phyloP scores from a whole-genome alignment of 2,113 vertebrate species.

The Loxodonta africana region DNA sequence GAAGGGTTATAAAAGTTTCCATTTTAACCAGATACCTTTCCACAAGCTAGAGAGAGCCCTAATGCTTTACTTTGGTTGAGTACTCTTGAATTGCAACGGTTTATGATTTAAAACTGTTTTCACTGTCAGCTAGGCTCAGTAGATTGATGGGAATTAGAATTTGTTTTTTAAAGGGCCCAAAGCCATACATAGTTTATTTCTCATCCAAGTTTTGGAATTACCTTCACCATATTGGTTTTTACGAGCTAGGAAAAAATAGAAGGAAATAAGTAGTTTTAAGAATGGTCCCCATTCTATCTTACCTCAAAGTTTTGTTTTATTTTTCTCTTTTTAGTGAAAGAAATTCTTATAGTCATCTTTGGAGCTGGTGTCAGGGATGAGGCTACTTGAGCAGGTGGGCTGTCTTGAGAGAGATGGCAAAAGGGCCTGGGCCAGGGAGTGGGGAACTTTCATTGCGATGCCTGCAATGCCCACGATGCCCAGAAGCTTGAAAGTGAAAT shows the following conservation, averaged over 20 bases:
- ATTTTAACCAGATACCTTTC: background rate
- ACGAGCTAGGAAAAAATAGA: slow-evolving; percentile 38
- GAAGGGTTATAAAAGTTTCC: background rate
- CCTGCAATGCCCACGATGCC: background rate
- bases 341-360: background rate
- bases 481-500: background rate
- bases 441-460: background rate
- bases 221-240: slow-evolving; percentile 6
- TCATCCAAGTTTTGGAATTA: slow-evolving; percentile 41
- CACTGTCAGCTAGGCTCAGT: background rate
- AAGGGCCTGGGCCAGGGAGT: background rate
- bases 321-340: background rate
- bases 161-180: slow-evolving; percentile 23
- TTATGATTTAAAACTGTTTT: slow-evolving; percentile 30
- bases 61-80: slow-evolving; percentile 26
- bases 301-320: background rate
- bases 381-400: background rate
- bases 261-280: background rate
- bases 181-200: slow-evolving; percentile 5
- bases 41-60: background rate
- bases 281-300: background rate
- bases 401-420: background rate
- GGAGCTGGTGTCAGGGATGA: background rate
- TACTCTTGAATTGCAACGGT: slow-evolving; percentile 17
- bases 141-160: background rate